Conservation (phyloP, 2,797 vertebrate species). For the Telmatherina bonti region DNA sequence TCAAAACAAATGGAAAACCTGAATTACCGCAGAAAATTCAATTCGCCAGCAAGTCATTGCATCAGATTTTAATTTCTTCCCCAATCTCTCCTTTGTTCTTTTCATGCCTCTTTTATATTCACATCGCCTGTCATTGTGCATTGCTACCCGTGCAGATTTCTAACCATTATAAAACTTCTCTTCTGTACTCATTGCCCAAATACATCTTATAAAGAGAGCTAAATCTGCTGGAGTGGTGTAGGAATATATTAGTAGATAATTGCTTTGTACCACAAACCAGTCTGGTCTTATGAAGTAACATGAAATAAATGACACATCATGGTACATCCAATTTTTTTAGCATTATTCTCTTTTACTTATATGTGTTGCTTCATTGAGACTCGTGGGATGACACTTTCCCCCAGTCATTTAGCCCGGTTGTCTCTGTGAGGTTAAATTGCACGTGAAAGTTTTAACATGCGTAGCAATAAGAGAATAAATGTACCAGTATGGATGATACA, state of each 20-base stretch:
- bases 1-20: slow-evolving; percentile 36
- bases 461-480: not conserved
- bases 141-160: slow-evolving; percentile 23
- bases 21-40: slow-evolving; percentile 26
- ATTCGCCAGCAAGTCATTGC: slow-evolving; percentile 22
- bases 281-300: not conserved
- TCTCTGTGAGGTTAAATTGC: not conserved
- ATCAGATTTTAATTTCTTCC: slow-evolving; percentile 56
- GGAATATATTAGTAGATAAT: slow-evolving; percentile 28
- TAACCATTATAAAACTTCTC: slow-evolving; percentile 33
- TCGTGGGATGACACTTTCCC: too few species aligned
- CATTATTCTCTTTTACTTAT: not conserved
- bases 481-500: not conserved
- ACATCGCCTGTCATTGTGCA: slow-evolving; percentile 30
- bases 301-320: not conserved
- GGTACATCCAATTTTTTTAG: not conserved
- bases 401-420: not conserved
- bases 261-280: not conserved
- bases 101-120: slow-evolving; percentile 43
- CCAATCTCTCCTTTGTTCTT: slow-evolving; percentile 30
- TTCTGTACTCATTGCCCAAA: slow-evolving; percentile 23
- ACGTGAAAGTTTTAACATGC: not conserved
- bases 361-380: not conserved
- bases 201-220: slow-evolving; percentile 42
- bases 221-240: slow-evolving; percentile 28